Base-by-base conservation (phyloP, 2,797 vertebrate species). In the Naso thynnoides region DNA sequence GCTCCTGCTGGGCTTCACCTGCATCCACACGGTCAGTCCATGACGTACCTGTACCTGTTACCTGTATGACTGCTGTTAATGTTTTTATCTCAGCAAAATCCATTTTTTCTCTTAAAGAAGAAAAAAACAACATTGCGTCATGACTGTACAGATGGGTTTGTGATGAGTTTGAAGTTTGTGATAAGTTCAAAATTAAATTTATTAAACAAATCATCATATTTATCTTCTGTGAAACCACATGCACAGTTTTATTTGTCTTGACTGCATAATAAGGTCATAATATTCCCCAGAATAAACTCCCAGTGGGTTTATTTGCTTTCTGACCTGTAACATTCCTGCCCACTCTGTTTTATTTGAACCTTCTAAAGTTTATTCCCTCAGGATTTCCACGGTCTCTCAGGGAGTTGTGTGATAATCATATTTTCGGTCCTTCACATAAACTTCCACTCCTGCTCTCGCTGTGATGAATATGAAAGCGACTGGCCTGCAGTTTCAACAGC, bases 21-120 rank as follows among this genome's bases (percentile, higher is more conserved):
- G 73, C 57, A 23, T 82, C 45, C 74, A 33, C 65, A 73, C 61
- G 85, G 91, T 91, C 59, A 89, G 91, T 84, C 0, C n/a, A 33
- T 33, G 31, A 33, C 2, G 2, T 2, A 15, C 13, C 13, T 0
- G 2, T 18, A 8, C 4, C 19, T 16, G 4, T 21, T 7, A 31
- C 14, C 1, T 16, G 0, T 5, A 45, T 23, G 6, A 2, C 13
- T 3, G 6, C 15, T 29, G 9, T 13, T 8, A 23, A 31, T 11
- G 2, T 26, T 2, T 38, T 54, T 54, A 58, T 24, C 8, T 6
- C 8, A 9, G 1, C 14, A 13, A 14, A 27, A 29, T 27, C 9
- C 6, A 33, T 6, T 33, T 6, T 33, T 8, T 33, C 9, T 33
- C 9, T 33, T 33, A 33, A 33, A 33, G n/a, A 8, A 6, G 3